Base-by-base conservation (phyloP, 2,113 vertebrate species). In the Cephalopterus ornatus region DNA sequence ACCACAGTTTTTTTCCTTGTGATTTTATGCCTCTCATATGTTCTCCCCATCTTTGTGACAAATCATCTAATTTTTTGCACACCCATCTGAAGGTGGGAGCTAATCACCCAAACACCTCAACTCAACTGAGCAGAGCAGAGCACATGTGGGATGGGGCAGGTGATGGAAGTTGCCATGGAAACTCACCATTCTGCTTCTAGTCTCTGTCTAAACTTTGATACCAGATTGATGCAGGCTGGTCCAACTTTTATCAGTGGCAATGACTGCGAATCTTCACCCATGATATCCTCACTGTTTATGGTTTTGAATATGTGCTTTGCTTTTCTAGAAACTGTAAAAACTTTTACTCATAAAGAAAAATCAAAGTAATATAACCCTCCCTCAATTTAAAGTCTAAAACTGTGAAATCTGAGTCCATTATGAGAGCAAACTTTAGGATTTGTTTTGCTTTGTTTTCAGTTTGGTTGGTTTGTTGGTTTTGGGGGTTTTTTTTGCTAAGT, bases 1-100 rank as follows among this genome's bases (percentile, higher is more conserved):
- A 2, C 33, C 1, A 1, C 18, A 8, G 1, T 35, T 33, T 35
- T 55, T 44, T 8, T 4, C 17, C 32, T 33, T 52, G 24, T 37
- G 23, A 28, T 67, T 55, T 44, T 16, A 17, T 5, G 8, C 32
- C 28, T 85, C n/a, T 32, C 0, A 0, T 7, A 15, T 1, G 0
- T 53, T 72, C 3, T 68, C 49, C 7, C 16, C n/a, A 56, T 10
- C 22, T 41, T 58, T 4, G 1, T 30, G 13, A 47, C 42, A 77
- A 58, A 68, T 7, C 41, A 50, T 42, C 37, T 46, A 21, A 8
- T 28, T 70, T 59, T 28, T 30, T 26, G 33, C 8, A 21, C 37
- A 24, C 8, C 21, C 20, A 3, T 17, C 27, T 18, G 65, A 84
- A 47, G 24, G 37, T 37, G 75, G 52, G 20, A 81, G 28, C 65